Base-by-base conservation (phyloP, 2,113 vertebrate species). In the Telmatochromis sp. region DNA sequence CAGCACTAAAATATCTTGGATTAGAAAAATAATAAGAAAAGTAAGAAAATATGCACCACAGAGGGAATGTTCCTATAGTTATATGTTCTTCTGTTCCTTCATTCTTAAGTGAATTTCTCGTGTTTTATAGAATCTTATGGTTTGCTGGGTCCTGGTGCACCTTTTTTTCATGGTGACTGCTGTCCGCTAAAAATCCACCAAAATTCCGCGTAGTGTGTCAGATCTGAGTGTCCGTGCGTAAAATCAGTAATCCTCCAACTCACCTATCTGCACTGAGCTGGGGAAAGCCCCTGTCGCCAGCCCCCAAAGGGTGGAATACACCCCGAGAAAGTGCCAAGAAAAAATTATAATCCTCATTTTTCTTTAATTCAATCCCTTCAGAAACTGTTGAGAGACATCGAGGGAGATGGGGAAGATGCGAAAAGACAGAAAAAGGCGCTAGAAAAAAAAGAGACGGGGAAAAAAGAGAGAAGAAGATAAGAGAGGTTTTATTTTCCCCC, bases 261-360 rank as follows among this genome's bases (percentile, higher is more conserved):
- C 96, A 99, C 98, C 98, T 97, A 99, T 99, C 96, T 99, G 98
- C 92, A 99, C 98, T 82, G 98, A 99, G 98, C 98, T 99, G 93
- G 98, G 98, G 97, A 99, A 99, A 96, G 98, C 98, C 97, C 98
- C 98, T 95, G 98, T 97, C 94, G 97, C 96, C 96, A 99, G 96
- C 95, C 97, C 98, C 98, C 97, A 99, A 95, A 99, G 98, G 96
- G 97, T 97, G 94, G 98, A 98, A 97, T 98, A 98, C 93, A 98
- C 96, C 96, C 98, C 97, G 95, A 98, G 96, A 98, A 99, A 97
- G 97, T 98, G 98, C 96, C 97, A 97, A 97, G 97, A 97, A 97
- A 97, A 98, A 98, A 98, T 97, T 96, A 96, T 98, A 98, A 98
- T 99, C 98, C 98, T 98, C 98, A 99, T 99, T 96, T 93, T 97